Percentiles rank a stretch among this genome's conserved stretches.
Evolutionary conservation across 2,113 vertebrate genomes (phyloP).

Genomic region (Psophia crepitans): DNA sequence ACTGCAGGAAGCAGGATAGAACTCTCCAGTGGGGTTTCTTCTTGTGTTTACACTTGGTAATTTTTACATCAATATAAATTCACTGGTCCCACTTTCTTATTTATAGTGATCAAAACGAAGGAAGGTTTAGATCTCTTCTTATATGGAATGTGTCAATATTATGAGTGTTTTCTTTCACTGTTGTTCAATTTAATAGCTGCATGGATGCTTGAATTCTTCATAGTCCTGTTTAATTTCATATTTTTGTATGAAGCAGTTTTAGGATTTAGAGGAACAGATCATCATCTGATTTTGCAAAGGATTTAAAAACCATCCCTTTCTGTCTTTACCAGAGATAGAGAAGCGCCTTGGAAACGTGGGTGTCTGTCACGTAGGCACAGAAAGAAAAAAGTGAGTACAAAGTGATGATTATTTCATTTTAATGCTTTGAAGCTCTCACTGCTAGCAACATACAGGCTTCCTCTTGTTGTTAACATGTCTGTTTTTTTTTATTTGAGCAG

Average conservation of each 20-base stretch:
- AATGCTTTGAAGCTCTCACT: conserved; percentile 8
- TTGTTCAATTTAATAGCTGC: background rate
- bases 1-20: background rate
- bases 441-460: background rate
- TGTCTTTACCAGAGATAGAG: background rate
- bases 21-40: background rate
- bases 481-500: background rate
- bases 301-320: background rate
- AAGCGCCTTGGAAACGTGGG: background rate
- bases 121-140: background rate
- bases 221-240: background rate
- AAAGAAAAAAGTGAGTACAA: background rate
- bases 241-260: background rate
- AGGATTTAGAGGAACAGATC: background rate
- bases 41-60: background rate
- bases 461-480: background rate
- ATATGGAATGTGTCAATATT: background rate
- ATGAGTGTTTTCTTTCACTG: background rate
- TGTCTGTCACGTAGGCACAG: background rate
- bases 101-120: background rate
- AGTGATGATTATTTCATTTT: conserved; percentile 15
- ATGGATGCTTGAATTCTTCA: background rate
- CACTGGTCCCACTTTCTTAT: background rate
- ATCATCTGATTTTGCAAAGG: background rate
- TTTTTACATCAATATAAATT: background rate